phyloP scores from a whole-genome alignment of 2,797 vertebrate genomes.

The Glossophaga mutica region DNA sequence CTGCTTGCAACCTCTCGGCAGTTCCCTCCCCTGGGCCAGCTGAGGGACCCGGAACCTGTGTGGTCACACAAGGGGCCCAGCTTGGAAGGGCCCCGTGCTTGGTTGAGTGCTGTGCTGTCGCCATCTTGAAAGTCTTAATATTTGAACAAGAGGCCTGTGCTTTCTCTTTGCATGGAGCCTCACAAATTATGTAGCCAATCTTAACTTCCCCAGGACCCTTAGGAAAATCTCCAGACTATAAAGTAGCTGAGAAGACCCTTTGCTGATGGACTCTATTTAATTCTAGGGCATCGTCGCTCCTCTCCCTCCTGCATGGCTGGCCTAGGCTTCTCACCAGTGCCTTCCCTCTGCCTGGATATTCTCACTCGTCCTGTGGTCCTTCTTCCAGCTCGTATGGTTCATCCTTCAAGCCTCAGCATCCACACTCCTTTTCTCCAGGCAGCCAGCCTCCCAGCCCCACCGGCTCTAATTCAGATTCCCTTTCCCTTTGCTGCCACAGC shows the following conservation, averaged over 20 bases:
- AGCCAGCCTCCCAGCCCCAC: not conserved
- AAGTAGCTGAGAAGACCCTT: not conserved
- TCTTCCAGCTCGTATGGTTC: not conserved
- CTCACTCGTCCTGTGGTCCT: not conserved
- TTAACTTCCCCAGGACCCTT: not conserved
- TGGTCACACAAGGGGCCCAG: rapidly evolving
- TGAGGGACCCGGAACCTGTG: not conserved
- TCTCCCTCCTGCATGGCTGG: not conserved
- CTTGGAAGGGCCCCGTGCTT: not conserved
- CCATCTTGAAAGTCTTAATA: not conserved
- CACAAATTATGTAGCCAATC: not conserved
- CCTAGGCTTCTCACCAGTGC: not conserved
- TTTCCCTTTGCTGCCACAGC: not conserved
- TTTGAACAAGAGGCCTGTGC: not conserved
- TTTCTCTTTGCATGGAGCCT: not conserved
- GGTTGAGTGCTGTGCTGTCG: not conserved
- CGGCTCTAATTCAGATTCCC: not conserved
- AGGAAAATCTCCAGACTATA: not conserved
- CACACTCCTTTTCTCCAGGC: not conserved
- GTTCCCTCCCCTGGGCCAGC: not conserved
- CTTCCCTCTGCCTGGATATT: not conserved
- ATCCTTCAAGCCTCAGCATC: too few relatives aligned
- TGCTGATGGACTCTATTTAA: not conserved
- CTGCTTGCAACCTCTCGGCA: not conserved
- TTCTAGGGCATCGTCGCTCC: not conserved